phyloP scores from a whole-genome alignment of 2,113 vertebrate genomes.

The Dipodomys merriami region DNA sequence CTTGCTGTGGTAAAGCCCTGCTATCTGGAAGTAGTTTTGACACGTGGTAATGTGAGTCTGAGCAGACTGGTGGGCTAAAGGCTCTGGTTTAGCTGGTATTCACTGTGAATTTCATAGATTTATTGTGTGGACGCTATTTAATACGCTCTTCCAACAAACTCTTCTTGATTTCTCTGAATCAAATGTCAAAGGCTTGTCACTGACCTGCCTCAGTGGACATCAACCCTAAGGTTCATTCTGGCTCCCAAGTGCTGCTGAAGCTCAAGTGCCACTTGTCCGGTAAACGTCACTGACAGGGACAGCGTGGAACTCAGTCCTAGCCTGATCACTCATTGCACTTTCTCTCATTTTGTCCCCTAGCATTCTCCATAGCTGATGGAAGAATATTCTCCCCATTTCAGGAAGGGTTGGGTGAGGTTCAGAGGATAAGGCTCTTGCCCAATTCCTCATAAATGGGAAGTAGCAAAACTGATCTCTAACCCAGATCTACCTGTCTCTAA shows the following conservation, averaged over 20 bases:
- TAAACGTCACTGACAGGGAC: background rate
- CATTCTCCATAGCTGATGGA: fast-evolving
- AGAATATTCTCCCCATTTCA: background rate
- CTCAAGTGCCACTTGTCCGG: background rate
- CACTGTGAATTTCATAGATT: background rate
- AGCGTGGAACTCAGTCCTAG: background rate
- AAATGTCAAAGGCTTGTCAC: background rate
- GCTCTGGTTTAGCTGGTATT: background rate
- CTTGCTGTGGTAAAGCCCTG: background rate
- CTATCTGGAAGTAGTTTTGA: background rate
- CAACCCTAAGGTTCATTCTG: background rate
- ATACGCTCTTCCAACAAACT: background rate
- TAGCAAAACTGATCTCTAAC: background rate
- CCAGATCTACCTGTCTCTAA: background rate
- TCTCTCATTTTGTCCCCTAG: background rate
- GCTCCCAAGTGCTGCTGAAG: background rate
- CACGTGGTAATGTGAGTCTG: background rate
- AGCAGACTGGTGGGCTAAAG: background rate
- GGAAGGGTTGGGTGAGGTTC: background rate
- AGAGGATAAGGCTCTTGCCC: background rate
- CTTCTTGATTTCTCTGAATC: background rate
- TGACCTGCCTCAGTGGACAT: background rate
- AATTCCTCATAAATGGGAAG: background rate
- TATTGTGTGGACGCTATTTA: background rate
- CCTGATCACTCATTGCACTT: fast-evolving